Percentiles rank a stretch among this genome's conserved stretches.
These are phyloP conservation scores for Pristionchus arcanus DNA, from an alignment of 2,888 invertebrate genomes.

Conservation along the genomic window DNA sequence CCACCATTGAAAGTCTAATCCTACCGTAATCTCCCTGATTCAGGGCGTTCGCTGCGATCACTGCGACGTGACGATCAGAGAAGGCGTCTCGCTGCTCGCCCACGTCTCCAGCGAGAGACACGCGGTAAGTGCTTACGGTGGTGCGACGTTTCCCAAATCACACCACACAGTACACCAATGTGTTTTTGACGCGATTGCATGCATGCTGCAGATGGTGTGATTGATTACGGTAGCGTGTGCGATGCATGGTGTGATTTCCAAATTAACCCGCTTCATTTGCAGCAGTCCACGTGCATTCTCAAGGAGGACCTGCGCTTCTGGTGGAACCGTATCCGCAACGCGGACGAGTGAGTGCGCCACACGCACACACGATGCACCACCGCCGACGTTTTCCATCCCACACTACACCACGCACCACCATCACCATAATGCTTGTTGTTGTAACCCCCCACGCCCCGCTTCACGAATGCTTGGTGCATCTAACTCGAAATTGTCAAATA, in stretches of 20 bases:
- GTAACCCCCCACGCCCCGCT: not conserved
- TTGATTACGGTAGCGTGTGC: not conserved
- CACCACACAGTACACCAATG: not conserved
- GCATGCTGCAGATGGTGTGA: not conserved
- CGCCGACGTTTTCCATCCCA: not conserved
- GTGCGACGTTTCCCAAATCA: not conserved
- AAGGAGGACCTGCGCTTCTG: constrained; percentile 50
- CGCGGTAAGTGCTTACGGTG: not conserved
- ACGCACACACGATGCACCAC: not conserved
- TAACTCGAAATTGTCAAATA: constrained; percentile 40
- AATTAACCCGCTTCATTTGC: not conserved
- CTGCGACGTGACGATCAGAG: constrained; percentile 37
- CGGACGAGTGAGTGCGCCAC: constrained; percentile 21
- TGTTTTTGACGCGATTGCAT: not conserved
- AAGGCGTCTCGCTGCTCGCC: constrained; percentile 25
- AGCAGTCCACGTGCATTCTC: constrained; percentile 42
- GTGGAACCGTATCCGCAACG: constrained; percentile 43
- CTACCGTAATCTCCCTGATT: constrained; percentile 12
- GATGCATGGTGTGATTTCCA: not conserved
- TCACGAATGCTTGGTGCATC: not conserved
- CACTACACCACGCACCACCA: not conserved
- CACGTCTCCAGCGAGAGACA: constrained; percentile 48
- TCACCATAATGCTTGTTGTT: not conserved
- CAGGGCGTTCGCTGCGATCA: constrained; percentile 44
- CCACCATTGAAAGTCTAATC: too few species aligned